Conservation (phyloP, 2,888 invertebrate species). For the Thereva unica region DNA sequence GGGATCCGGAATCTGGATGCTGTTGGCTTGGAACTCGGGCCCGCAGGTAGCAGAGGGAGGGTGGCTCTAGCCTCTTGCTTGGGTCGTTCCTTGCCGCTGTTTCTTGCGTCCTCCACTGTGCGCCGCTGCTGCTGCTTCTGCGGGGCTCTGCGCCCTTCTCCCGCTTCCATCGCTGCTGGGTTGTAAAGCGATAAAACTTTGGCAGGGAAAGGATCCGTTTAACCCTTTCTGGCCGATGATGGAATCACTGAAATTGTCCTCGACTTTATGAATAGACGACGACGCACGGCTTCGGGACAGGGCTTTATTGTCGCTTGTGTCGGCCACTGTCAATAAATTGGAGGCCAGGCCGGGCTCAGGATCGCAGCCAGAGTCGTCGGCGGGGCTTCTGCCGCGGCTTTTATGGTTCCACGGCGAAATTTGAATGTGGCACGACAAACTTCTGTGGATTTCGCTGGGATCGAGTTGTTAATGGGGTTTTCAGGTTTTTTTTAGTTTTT, state of each 20-base stretch:
- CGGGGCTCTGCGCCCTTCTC: neutral
- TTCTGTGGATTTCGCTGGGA: no score
- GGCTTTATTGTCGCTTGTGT: slow-evolving; percentile 21
- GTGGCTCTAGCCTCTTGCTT: no score
- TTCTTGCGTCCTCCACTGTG: neutral
- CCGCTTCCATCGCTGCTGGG: neutral
- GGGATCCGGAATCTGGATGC: neutral
- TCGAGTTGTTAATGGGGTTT: no score
- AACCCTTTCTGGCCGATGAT: slow-evolving; percentile 23
- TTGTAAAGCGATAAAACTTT: slow-evolving; percentile 31
- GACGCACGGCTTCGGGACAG: slow-evolving; percentile 1
- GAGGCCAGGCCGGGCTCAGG: neutral
- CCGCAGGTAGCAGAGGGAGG: no score
- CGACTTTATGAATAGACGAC: slow-evolving; percentile 31
- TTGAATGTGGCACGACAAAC: neutral
- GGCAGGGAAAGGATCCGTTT: slow-evolving; percentile 20
- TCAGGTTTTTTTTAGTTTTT: no score
- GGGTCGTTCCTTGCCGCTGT: no score
- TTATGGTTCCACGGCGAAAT: neutral
- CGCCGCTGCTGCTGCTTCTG: neutral
- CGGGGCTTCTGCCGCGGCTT: neutral
- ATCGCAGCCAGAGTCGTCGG: neutral
- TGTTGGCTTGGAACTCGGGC: neutral
- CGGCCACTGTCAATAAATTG: slow-evolving; percentile 22
- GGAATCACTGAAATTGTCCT: slow-evolving; percentile 35